A percentile compares a stretch with the other conserved stretches of the same genome.
Conservation (phyloP, 2,113 vertebrate species). For the Trematomus loennbergii region DNA sequence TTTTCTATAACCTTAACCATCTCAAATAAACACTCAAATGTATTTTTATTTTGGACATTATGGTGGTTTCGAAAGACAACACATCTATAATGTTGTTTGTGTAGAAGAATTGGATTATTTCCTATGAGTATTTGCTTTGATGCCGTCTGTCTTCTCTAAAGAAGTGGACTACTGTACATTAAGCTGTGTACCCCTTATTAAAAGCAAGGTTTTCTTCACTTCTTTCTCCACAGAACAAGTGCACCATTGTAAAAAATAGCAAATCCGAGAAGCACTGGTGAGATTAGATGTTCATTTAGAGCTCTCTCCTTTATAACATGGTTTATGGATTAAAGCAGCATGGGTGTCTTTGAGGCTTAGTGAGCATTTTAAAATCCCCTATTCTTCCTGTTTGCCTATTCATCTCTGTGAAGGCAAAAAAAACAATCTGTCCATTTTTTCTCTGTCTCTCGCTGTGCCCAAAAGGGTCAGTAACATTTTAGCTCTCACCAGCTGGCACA, state of each 20-base stretch:
- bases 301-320: conserved; percentile 63
- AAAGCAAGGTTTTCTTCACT: neutral
- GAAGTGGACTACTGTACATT: neutral
- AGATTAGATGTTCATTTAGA: conserved; percentile 74
- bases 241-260: conserved; percentile 19
- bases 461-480: conserved; percentile 63
- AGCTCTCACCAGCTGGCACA: conserved; percentile 59
- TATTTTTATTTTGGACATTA: neutral
- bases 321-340: conserved; percentile 70
- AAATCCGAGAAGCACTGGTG: conserved; percentile 40
- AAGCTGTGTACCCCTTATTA: neutral
- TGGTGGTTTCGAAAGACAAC: neutral
- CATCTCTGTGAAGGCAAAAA: conserved; percentile 61
- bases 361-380: conserved; percentile 68
- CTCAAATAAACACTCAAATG: neutral
- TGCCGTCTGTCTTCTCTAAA: neutral
- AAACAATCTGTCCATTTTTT: conserved; percentile 67
- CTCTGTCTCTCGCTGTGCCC: conserved; percentile 34
- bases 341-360: conserved; percentile 72
- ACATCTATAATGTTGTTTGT: neutral
- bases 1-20: neutral
- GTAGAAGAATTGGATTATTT: neutral
- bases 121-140: neutral
- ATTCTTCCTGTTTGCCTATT: conserved; percentile 62
- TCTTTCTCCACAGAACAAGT: neutral